These are phyloP conservation scores for Trissonchulus sp. DNA, from an alignment of 2,888 invertebrate genomes.

Conservation along the genomic window DNA sequence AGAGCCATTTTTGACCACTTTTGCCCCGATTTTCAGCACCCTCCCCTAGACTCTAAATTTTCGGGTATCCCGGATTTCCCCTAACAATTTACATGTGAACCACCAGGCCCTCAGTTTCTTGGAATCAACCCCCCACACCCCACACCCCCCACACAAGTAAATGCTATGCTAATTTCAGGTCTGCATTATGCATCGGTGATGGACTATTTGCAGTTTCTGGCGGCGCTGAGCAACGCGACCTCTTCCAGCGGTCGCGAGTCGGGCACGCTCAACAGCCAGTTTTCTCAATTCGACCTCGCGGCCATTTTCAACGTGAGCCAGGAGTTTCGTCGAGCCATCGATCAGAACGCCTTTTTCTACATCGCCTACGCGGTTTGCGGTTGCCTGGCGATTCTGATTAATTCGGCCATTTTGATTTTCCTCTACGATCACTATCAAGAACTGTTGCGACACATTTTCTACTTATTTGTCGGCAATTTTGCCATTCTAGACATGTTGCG, in stretches of 20 bases:
- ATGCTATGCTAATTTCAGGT: too few species aligned
- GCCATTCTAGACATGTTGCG: conserved; percentile 42
- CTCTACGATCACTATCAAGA: background rate
- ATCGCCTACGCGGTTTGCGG: background rate
- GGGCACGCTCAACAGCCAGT: background rate
- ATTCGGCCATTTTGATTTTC: conserved; percentile 1
- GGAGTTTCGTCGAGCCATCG: background rate
- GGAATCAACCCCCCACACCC: too few species aligned
- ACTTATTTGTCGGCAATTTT: conserved; percentile 43
- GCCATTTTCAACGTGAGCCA: background rate
- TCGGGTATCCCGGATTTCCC: too few species aligned
- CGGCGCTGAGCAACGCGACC: background rate
- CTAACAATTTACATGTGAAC: too few species aligned
- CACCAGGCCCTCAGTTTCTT: too few species aligned
- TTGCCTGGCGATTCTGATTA: background rate
- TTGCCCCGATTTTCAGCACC: too few species aligned
- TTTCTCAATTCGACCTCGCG: background rate
- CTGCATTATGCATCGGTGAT: too few species aligned
- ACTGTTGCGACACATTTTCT: conserved; percentile 38
- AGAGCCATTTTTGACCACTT: too few species aligned
- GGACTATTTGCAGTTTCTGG: background rate
- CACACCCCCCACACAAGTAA: too few species aligned
- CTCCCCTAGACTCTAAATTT: too few species aligned
- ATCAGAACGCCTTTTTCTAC: background rate
- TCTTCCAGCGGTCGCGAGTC: background rate